Conservation (phyloP, 1,140 invertebrate genomes). For the Lethrus apterus region DNA sequence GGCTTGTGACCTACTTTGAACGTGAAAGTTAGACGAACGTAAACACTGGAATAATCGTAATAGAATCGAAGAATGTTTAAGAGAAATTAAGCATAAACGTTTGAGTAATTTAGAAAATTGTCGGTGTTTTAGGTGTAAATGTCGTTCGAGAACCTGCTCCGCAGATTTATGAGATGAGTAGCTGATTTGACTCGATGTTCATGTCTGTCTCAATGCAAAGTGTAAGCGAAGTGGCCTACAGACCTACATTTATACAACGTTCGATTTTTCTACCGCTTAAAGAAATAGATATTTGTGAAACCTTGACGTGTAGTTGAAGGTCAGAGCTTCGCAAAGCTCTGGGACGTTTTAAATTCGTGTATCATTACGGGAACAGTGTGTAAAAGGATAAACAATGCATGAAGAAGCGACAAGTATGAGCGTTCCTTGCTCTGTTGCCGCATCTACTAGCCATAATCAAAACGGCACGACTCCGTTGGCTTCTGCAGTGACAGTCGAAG, state of each 20-base stretch:
- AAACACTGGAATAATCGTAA: background rate
- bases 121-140: background rate
- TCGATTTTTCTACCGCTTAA: slow-evolving; percentile 46
- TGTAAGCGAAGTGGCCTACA: slow-evolving; percentile 63
- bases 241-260: slow-evolving; percentile 59
- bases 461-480: slow-evolving; percentile 30
- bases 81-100: background rate
- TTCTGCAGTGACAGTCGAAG: slow-evolving; percentile 27
- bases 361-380: slow-evolving; percentile 37
- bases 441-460: slow-evolving; percentile 39
- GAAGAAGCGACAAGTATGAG: slow-evolving; percentile 41
- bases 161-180: slow-evolving; percentile 25
- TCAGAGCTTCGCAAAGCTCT: slow-evolving; percentile 41
- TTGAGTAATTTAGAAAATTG: background rate
- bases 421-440: slow-evolving; percentile 44
- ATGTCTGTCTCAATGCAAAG: slow-evolving; percentile 49
- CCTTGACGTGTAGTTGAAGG: slow-evolving; percentile 39
- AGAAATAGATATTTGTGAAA: slow-evolving; percentile 41
- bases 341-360: slow-evolving; percentile 30
- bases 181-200: slow-evolving; percentile 38
- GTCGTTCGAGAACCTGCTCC: slow-evolving; percentile 15
- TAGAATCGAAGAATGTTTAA: background rate
- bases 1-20: slow-evolving; percentile 7
- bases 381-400: slow-evolving; percentile 41
- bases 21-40: slow-evolving; percentile 5